These are phyloP conservation scores for Bombus soroeensis DNA, from an alignment of 1,140 invertebrate genomes.

Conservation along the genomic window DNA sequence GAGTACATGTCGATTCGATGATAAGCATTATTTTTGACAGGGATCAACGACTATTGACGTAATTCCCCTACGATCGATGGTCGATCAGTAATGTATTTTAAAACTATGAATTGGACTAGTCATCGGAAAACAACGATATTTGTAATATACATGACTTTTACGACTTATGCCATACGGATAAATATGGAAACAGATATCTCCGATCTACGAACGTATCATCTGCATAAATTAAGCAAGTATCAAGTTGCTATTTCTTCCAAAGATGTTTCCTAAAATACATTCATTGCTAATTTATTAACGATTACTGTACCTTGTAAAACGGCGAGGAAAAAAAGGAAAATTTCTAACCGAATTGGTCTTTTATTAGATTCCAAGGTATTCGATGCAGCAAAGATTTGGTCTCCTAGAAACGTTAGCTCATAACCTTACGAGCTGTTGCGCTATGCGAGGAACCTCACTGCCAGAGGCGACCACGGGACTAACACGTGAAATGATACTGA, in stretches of 20 bases:
- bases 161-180: background rate
- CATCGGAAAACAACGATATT: background rate
- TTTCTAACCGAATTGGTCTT: background rate
- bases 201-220: conserved; percentile 20
- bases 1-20: background rate
- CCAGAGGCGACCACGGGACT: conserved; percentile 25
- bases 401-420: conserved; percentile 31
- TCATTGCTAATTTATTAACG: conserved; percentile 33
- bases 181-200: background rate
- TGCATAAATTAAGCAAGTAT: conserved; percentile 21
- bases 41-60: background rate
- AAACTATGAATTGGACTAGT: background rate
- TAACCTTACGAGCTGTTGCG: conserved; percentile 27
- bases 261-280: background rate
- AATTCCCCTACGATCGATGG: background rate
- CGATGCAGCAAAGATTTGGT: conserved; percentile 9
- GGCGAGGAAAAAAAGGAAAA: background rate
- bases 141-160: background rate
- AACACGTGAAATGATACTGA: conserved; percentile 25
- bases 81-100: background rate
- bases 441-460: background rate
- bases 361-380: background rate
- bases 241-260: background rate
- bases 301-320: background rate
- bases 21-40: background rate